Conservation (phyloP, 1,140 invertebrate species). For the Atta colombica region DNA sequence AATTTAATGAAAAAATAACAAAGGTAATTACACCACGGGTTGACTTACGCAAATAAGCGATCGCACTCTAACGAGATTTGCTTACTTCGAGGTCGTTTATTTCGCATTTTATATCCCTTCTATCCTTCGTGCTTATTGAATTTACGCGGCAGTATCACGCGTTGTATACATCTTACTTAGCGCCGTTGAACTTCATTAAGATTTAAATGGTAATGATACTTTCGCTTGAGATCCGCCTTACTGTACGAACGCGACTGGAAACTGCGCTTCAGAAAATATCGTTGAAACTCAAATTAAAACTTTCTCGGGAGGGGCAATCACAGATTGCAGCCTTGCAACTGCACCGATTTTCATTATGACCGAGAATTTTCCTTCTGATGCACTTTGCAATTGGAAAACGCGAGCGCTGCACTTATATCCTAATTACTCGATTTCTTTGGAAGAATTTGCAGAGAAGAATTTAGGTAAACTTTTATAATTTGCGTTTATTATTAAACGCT, state of each 20-base stretch:
- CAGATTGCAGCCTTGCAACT: slow-evolving; percentile 5
- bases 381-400: slow-evolving; percentile 21
- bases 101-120: slow-evolving; percentile 5
- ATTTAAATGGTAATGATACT: slow-evolving; percentile 54
- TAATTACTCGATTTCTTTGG: slow-evolving; percentile 23
- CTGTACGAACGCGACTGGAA: neutral
- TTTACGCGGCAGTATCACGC: slow-evolving; percentile 12
- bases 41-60: slow-evolving; percentile 63
- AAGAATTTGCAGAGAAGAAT: neutral
- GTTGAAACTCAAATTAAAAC: slow-evolving; percentile 50
- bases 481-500: neutral
- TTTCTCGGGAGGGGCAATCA: slow-evolving; percentile 24
- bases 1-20: slow-evolving; percentile 85
- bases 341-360: slow-evolving; percentile 11
- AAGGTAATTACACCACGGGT: slow-evolving; percentile 72
- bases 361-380: slow-evolving; percentile 14
- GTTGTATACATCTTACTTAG: slow-evolving; percentile 23
- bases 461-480: neutral
- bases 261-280: slow-evolving; percentile 38
- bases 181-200: slow-evolving; percentile 40
- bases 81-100: slow-evolving; percentile 40
- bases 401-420: slow-evolving; percentile 4
- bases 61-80: slow-evolving; percentile 43
- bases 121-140: slow-evolving; percentile 37
- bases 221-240: neutral